phyloP scores from a whole-genome alignment of 2,113 vertebrate species.

The Egretta garzetta region DNA sequence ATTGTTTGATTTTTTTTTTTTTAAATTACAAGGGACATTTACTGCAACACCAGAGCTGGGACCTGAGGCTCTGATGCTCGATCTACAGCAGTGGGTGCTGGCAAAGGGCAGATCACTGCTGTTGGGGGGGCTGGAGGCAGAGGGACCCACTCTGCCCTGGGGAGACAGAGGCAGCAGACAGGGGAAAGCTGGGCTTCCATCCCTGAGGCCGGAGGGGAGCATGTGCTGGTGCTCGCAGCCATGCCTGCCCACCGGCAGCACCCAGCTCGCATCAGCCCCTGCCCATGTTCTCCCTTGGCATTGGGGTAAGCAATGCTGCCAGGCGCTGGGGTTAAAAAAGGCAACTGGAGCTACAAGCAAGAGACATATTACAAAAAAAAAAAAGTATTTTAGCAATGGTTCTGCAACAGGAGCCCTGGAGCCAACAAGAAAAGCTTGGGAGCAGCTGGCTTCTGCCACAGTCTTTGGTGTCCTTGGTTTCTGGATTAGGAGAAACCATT shows the following conservation, averaged over 20 bases:
- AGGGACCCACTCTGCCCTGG: neutral
- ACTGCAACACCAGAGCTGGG: neutral
- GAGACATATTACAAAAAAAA: neutral
- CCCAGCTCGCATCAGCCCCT: neutral
- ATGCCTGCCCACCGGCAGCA: neutral
- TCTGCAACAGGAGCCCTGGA: neutral
- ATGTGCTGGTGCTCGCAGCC: accelerated
- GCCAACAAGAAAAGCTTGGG: neutral
- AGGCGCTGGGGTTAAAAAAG: neutral
- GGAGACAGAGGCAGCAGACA: neutral
- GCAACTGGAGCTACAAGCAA: neutral
- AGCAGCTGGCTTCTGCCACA: neutral
- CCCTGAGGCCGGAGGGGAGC: accelerated
- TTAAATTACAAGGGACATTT: neutral
- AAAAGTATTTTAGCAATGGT: neutral
- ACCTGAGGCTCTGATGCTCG: accelerated
- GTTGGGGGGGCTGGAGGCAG: neutral
- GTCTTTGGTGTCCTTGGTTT: accelerated
- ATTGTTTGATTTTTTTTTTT: neutral
- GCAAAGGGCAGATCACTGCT: neutral
- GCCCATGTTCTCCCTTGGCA: neutral
- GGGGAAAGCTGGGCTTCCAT: neutral
- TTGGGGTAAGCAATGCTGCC: neutral
- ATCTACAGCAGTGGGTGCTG: neutral
- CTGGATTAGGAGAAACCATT: neutral